phyloP scores from a whole-genome alignment of 2,113 vertebrate genomes.

The Casuarius casuarius region DNA sequence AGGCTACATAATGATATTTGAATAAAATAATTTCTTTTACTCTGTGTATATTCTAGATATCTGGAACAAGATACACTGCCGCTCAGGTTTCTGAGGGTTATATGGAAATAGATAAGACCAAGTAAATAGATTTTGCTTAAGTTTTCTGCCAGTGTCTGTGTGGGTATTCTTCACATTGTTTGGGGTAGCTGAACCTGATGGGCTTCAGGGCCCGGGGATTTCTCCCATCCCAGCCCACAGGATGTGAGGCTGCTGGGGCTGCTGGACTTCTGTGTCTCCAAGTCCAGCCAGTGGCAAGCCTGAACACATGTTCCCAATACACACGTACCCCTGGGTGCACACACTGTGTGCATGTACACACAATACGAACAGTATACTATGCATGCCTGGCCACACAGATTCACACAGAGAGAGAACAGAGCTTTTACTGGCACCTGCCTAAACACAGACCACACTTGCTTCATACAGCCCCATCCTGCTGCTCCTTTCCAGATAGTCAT shows the following conservation, averaged over 20 bases:
- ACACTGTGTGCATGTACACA: background rate
- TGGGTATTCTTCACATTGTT: background rate
- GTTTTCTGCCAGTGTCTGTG: fast-evolving
- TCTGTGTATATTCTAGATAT: background rate
- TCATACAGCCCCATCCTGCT: background rate
- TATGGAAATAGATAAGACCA: background rate
- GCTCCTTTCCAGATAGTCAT: background rate
- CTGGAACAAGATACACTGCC: background rate
- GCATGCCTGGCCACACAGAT: background rate
- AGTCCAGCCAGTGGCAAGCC: too few relatives aligned
- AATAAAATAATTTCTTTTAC: background rate
- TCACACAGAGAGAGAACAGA: background rate
- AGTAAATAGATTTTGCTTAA: background rate
- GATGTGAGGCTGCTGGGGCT: background rate
- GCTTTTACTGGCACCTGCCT: background rate
- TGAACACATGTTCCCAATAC: too few relatives aligned
- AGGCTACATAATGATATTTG: background rate
- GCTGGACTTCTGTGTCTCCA: background rate
- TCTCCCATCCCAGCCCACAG: background rate
- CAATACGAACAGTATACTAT: fast-evolving
- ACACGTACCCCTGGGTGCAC: background rate
- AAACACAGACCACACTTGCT: fast-evolving
- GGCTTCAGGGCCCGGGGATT: background rate
- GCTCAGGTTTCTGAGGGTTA: background rate
- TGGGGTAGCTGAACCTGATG: background rate